Evolutionary conservation across 2,797 vertebrate genomes (phyloP).

Genomic region (Chaetophractus vellerosus): DNA sequence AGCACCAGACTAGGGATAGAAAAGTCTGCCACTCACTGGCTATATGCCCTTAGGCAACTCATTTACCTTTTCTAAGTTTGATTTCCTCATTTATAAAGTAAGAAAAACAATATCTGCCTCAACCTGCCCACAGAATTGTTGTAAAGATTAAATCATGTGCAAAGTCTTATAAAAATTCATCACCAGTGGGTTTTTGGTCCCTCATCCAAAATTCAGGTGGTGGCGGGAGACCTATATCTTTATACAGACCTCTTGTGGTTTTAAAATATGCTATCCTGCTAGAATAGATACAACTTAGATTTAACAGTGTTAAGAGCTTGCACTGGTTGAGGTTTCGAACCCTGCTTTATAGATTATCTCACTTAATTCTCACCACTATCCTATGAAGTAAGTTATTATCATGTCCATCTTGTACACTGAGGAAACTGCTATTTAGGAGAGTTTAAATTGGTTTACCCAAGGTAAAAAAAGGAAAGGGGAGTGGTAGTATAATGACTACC

Average conservation of each 20-base stretch:
- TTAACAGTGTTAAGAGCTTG: background rate
- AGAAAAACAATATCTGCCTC: conserved; percentile 12
- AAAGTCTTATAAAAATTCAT: conserved; percentile 55
- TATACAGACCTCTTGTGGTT: background rate
- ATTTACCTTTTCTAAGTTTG: conserved; percentile 50
- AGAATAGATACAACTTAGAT: conserved; percentile 1
- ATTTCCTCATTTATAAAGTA: background rate
- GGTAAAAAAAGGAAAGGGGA: background rate
- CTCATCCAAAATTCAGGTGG: conserved; percentile 18
- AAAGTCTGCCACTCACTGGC: conserved; percentile 36
- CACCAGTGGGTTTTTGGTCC: background rate
- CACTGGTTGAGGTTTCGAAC: conserved; percentile 56
- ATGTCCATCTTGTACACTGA: conserved; percentile 52
- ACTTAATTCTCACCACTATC: background rate
- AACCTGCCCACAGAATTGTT: background rate
- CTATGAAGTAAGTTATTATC: conserved; percentile 27
- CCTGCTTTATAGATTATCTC: background rate
- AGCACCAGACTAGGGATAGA: background rate
- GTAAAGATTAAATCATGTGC: conserved; percentile 37
- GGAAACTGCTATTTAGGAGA: background rate
- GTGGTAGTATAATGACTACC: background rate
- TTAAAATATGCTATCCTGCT: conserved; percentile 45
- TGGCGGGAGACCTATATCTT: background rate
- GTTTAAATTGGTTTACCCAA: background rate
- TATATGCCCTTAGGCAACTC: background rate